A percentile compares a stretch with the other conserved stretches of the same genome.
Evolutionary conservation across 2,113 vertebrate species (phyloP).

Genomic region (Cyanoramphus novaezelandiae): DNA sequence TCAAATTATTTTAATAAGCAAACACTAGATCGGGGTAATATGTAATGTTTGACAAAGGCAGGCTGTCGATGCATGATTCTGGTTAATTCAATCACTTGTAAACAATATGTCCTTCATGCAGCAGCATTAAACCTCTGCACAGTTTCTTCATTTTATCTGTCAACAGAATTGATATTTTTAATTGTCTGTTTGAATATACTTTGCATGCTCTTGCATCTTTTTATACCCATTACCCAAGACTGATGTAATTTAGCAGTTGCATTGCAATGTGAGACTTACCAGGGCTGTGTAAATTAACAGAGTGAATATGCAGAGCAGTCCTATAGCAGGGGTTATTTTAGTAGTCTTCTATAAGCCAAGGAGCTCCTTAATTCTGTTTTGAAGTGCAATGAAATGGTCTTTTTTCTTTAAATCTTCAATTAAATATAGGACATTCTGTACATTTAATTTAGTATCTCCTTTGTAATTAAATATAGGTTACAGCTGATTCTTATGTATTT

Average conservation of each 20-base stretch:
- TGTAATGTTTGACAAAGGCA: background rate
- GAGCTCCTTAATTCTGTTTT: slow-evolving; percentile 67
- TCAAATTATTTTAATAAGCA: slow-evolving; percentile 55
- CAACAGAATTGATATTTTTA: slow-evolving; percentile 66
- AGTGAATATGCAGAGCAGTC: slow-evolving; percentile 67
- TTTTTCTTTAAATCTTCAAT: slow-evolving; percentile 45
- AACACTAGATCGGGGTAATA: slow-evolving; percentile 27
- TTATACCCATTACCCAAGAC: slow-evolving; percentile 50
- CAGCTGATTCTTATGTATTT: slow-evolving; percentile 21
- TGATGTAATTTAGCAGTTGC: slow-evolving; percentile 52
- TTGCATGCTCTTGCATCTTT: slow-evolving; percentile 29
- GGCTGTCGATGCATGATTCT: background rate
- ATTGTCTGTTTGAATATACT: slow-evolving; percentile 45
- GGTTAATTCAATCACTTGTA: slow-evolving; percentile 43
- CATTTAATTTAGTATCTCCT: background rate
- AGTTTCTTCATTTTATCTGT: slow-evolving; percentile 29
- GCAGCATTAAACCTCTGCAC: slow-evolving; percentile 16
- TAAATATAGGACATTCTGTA: slow-evolving; percentile 52
- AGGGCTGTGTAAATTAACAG: slow-evolving; percentile 68
- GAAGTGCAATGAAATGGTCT: slow-evolving; percentile 48
- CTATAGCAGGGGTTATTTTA: slow-evolving; percentile 69
- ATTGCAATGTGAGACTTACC: slow-evolving; percentile 32
- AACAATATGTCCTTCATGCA: background rate
- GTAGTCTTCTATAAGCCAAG: slow-evolving; percentile 61
- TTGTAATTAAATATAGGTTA: slow-evolving; percentile 60